These are phyloP conservation scores for Drosophila falleni DNA, from an alignment of 2,888 invertebrate genomes.

Conservation along the genomic window DNA sequence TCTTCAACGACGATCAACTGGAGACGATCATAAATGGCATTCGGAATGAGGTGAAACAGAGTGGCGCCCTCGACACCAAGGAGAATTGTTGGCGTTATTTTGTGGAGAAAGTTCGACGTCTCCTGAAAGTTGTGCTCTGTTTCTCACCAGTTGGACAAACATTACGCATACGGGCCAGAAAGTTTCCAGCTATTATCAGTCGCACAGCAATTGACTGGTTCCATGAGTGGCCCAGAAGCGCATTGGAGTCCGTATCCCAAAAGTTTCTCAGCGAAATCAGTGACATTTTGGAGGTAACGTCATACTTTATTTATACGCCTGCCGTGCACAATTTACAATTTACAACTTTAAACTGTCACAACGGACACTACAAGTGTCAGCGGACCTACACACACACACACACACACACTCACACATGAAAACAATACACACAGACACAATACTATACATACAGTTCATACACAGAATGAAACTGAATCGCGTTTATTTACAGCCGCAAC, in stretches of 20 bases:
- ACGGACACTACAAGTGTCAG: conserved; percentile 42
- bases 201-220: conserved; percentile 98
- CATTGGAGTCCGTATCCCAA: conserved; percentile 94
- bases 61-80: conserved; percentile 93
- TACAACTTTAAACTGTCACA: conserved; percentile 62
- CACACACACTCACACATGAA: background rate
- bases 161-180: conserved; percentile 93
- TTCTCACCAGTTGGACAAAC: conserved; percentile 98
- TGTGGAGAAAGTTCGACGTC: conserved; percentile 93
- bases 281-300: conserved; percentile 89
- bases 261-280: conserved; percentile 93
- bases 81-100: conserved; percentile 99
- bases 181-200: conserved; percentile 97
- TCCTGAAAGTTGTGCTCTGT: conserved; percentile 94
- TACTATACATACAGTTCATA: conserved; percentile 13
- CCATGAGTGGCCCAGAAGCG: conserved; percentile 98
- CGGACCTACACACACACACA: conserved; percentile 5
- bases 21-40: conserved; percentile 94
- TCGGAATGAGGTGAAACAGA: conserved; percentile 92
- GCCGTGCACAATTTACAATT: conserved; percentile 58
- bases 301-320: conserved; percentile 40
- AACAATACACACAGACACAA: conserved; percentile 8
- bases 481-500: conserved; percentile 85
- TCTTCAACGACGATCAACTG: conserved; percentile 95
- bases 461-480: conserved; percentile 25